These are phyloP conservation scores for Rotaria magnacalcarata DNA, from an alignment of 2,888 invertebrate species.

Conservation along the genomic window DNA sequence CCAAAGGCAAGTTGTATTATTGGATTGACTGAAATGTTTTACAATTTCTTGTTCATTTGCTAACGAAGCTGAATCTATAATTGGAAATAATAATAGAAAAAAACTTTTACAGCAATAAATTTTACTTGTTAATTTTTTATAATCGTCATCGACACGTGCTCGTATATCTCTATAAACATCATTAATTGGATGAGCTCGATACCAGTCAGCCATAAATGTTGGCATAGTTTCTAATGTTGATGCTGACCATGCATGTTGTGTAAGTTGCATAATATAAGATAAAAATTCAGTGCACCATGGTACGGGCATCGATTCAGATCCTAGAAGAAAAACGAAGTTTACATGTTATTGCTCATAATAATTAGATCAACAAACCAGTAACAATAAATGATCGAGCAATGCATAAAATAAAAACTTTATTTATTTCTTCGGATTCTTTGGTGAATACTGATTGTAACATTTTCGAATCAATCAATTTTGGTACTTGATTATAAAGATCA, in stretches of 20 bases:
- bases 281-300: constrained; percentile 85
- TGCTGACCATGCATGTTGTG: constrained; percentile 88
- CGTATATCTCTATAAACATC: constrained; percentile 34
- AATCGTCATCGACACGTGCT: constrained; percentile 65
- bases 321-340: constrained; percentile 50
- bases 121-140: constrained; percentile 76
- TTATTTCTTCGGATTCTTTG: constrained; percentile 85
- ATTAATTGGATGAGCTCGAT: constrained; percentile 67
- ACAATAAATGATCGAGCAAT: constrained; percentile 87
- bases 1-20: background rate
- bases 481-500: constrained; percentile 24
- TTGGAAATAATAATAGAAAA: background rate
- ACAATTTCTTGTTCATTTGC: constrained; percentile 92
- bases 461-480: constrained; percentile 7
- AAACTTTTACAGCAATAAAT: too few relatives aligned
- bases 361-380: constrained; percentile 65
- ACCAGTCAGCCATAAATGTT: constrained; percentile 79
- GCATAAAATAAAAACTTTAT: constrained; percentile 83
- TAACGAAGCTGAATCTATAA: constrained; percentile 67
- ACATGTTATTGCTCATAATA: constrained; percentile 34
- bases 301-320: constrained; percentile 66
- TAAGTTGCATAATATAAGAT: constrained; percentile 81
- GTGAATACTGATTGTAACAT: background rate
- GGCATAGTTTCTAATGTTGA: constrained; percentile 88
- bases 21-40: constrained; percentile 73